Percentiles rank a stretch among this genome's conserved stretches.
phyloP scores from a whole-genome alignment of 1,140 invertebrate species.

The Bombus waltoni region DNA sequence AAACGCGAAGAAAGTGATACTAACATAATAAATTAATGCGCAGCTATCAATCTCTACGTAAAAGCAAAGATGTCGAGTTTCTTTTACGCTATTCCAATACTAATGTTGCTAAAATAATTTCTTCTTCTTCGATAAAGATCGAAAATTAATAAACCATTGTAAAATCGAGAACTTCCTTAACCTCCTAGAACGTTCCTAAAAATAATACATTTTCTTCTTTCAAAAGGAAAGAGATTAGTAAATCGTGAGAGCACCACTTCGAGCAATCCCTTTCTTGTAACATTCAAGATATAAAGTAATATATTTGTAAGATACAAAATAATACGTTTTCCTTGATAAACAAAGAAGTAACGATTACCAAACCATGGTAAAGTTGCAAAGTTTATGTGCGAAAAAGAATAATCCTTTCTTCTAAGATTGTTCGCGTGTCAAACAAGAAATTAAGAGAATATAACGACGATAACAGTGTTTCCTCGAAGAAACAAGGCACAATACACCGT shows the following conservation, averaged over 20 bases:
- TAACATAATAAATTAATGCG: background rate
- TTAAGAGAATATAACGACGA: background rate
- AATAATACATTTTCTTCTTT: too few relatives aligned
- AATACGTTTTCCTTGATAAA: too few relatives aligned
- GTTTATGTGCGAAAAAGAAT: too few relatives aligned
- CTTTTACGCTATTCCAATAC: background rate
- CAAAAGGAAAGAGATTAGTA: too few relatives aligned
- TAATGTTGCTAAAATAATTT: background rate
- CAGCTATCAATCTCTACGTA: background rate
- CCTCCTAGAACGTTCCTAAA: background rate
- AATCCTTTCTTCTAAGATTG: background rate
- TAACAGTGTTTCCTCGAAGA: slow-evolving; percentile 31
- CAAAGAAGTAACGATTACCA: too few relatives aligned
- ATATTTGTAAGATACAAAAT: too few relatives aligned
- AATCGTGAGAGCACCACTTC: too few relatives aligned
- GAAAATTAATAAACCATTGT: too few relatives aligned
- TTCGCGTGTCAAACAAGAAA: background rate
- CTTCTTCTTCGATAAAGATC: background rate
- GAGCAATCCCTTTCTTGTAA: background rate
- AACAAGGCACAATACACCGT: slow-evolving; percentile 35
- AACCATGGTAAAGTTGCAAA: too few relatives aligned
- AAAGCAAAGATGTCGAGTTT: background rate
- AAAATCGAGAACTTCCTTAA: too few relatives aligned
- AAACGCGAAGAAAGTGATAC: background rate
- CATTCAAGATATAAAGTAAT: too few relatives aligned